Conservation (phyloP, 2,797 vertebrate genomes). For the Buceros bicornis region DNA sequence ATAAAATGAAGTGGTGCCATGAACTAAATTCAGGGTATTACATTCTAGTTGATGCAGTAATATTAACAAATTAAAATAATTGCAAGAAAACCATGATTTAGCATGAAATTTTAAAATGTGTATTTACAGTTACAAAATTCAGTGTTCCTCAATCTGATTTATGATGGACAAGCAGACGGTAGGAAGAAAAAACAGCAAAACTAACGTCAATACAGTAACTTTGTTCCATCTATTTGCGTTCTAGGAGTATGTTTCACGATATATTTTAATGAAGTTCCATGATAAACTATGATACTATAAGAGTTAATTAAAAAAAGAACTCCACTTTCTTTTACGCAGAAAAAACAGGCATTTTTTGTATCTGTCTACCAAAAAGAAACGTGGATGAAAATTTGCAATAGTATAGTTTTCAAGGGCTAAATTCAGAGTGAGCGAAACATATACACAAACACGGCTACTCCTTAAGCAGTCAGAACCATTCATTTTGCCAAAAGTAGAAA, state of each 20-base stretch:
- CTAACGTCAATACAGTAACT: neutral
- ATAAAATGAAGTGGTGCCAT: neutral
- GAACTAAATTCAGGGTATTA: neutral
- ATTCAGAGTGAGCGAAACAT: neutral
- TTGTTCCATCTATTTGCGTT: neutral
- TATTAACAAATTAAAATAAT: constrained; percentile 10
- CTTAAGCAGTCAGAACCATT: neutral
- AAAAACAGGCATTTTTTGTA: neutral
- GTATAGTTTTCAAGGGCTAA: neutral
- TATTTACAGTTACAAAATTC: neutral
- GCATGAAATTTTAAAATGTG: neutral
- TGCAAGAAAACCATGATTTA: constrained; percentile 7
- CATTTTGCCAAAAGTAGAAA: neutral
- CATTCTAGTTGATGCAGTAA: neutral
- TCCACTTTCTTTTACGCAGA: neutral
- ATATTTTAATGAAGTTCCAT: neutral
- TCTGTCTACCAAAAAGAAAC: neutral
- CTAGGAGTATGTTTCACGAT: neutral
- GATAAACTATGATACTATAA: neutral
- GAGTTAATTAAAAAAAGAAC: neutral
- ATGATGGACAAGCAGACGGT: neutral
- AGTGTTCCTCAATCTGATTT: neutral
- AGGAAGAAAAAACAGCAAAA: neutral
- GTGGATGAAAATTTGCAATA: neutral
- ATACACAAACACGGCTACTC: neutral